Base-by-base conservation (phyloP, 2,888 invertebrate species). In the Drosophila nr. fundita region DNA sequence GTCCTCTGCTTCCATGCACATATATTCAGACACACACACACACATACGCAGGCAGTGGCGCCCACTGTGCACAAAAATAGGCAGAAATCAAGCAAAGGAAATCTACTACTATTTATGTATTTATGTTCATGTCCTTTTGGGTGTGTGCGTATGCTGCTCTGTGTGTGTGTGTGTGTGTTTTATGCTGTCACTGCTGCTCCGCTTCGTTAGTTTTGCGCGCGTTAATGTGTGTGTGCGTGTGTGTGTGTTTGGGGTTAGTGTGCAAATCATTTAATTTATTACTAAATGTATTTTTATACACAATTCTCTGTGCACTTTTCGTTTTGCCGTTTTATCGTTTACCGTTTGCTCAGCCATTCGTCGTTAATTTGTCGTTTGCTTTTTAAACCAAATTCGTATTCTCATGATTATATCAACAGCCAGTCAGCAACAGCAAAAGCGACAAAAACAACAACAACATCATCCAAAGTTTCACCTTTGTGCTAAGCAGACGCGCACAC, bases 261-360 rank as follows among this genome's bases (percentile, higher is more conserved):
- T 87, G 84, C 84, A 89, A 87, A 87, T 87, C 89, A 87, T 87
- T 89, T 87, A 89, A 87, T 87, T 87, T 90, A 87, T 90, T 80
- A 78, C 78, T 70, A 89, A 90, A 89, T 67, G 78, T 87, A 86
- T 90, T 86, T 88, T 88, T 83, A 76, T 90, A 84, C 82, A 74
- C 82, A 74, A 73, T 87, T 76, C 71, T 77, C 68, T 21, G 72
- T 87, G 84, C 72, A 85, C 60, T 77, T 88, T 42, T 57, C 50
- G 18, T 72, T 73, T 59, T 74, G 69, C 67, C 42, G 53, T 71
- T 64, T 45, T 67, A 36, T 27, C 54, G 27, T 57, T 57, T 78
- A 78, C 54, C 67, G 53, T 71, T 65, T 68, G 77, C 63, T 63
- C 69, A 73, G 52, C 64, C 67, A 69, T 71, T 76, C 75, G 64